These are phyloP conservation scores for Sorex maritimensis DNA, from an alignment of 2,797 vertebrate genomes.

Conservation along the genomic window DNA sequence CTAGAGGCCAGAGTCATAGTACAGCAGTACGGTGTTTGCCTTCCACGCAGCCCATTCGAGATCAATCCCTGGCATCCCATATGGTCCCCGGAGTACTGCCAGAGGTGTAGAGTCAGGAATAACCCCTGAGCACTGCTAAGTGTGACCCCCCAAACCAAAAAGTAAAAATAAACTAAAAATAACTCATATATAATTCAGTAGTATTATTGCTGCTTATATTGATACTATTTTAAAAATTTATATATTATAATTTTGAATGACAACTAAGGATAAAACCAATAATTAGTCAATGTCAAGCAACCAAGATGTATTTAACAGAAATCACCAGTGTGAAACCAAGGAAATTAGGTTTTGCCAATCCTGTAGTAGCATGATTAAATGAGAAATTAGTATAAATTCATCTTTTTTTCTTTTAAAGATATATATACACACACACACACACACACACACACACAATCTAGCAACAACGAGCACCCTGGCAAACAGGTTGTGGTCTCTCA, in stretches of 20 bases:
- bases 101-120: too few relatives aligned
- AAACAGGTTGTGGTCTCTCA: not conserved
- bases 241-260: not conserved
- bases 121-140: too few relatives aligned
- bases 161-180: not conserved
- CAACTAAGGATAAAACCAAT: conserved; percentile 22
- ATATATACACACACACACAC: too few relatives aligned
- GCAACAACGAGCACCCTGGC: not conserved
- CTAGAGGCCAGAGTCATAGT: too few relatives aligned
- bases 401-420: conserved; percentile 22
- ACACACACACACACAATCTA: not conserved
- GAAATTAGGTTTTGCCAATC: conserved; percentile 11
- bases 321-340: conserved; percentile 11
- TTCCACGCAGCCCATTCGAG: too few relatives aligned
- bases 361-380: conserved; percentile 31
- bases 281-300: conserved; percentile 37
- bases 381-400: conserved; percentile 49
- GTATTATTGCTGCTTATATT: conserved; percentile 17
- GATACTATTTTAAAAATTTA: conserved; percentile 1
- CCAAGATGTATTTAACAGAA: conserved; percentile 59
- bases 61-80: too few relatives aligned
- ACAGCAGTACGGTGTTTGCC: too few relatives aligned
- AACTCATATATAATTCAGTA: conserved; percentile 49
- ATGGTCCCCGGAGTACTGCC: too few relatives aligned
- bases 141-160: too few relatives aligned